Base-by-base conservation (phyloP, 2,113 vertebrate species). In the Phoenicopterus ruber region DNA sequence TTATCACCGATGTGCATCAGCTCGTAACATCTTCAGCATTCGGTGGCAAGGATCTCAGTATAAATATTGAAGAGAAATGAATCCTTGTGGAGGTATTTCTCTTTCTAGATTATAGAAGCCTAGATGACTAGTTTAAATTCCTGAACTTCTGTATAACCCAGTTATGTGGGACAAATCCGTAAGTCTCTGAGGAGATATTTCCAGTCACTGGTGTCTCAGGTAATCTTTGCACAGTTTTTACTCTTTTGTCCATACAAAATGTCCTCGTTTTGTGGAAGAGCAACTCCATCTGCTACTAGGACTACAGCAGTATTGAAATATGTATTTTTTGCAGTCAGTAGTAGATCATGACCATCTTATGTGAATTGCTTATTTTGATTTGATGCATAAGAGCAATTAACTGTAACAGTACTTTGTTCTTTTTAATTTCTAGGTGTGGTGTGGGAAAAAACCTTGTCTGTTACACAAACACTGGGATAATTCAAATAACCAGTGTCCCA, bases 371-470 rank as follows among this genome's bases (percentile, higher is more conserved):
- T 82, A 3, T 49, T 86, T 91, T 38, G 40, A 46, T 81, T 89
- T 79, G 46, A 67, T 92, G 34, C 24, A 7, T 80, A 46, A 82
- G 18, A 59, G 36, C 32, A 87, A 44, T 59, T 86, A 63, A 46
- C 18, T 89, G 9, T 77, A 84, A 76, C 49, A 70, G 6, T 65
- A 34, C 52, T 93, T 76, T 72, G 11, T 94, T 91, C 47, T 83
- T 72, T 69, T 74, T 76, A 47, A 81, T 70, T 96, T 82, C 36
- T 95, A 99, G 99, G 99, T 99, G 57, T 98, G 98, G 97, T 99
- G 99, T 25, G 99, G 99, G 11, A 98, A 96, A 49, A 98, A 98
- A 88, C 98, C 98, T 22, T 99, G 99, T 82, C 96, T 99, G 88
- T 97, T 99, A 59, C 94, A 96, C 3, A 93, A 94, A 52, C 94